A percentile compares a stretch with the other conserved stretches of the same genome.
Evolutionary conservation across 2,888 invertebrate genomes (phyloP).

Genomic region (Polylopha cassiicola): DNA sequence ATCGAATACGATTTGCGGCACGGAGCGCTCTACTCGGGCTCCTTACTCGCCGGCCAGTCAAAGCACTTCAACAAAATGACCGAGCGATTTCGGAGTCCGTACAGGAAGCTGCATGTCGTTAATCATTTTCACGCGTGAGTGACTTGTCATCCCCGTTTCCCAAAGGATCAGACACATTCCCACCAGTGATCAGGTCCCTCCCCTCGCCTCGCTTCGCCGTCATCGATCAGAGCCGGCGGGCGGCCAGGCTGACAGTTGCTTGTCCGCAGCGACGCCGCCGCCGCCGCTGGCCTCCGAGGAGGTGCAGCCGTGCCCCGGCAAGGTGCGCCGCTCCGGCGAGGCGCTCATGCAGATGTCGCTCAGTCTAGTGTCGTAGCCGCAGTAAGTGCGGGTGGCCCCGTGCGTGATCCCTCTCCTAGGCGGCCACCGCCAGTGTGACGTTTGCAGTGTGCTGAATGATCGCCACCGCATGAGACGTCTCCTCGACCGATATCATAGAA

Average conservation of each 20-base stretch:
- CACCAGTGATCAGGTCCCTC: conserved; percentile 6
- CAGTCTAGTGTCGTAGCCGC: conserved; percentile 47
- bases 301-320: conserved; percentile 67
- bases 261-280: conserved; percentile 41
- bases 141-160: conserved; percentile 4
- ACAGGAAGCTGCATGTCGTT: not conserved
- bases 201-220: conserved; percentile 12
- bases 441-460: conserved; percentile 28
- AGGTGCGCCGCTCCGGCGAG: conserved; percentile 56
- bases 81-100: conserved; percentile 6
- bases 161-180: conserved; percentile 3
- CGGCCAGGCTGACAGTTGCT: conserved; percentile 26
- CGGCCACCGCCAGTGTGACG: conserved; percentile 18
- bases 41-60: conserved; percentile 2
- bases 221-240: conserved; percentile 20
- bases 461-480: conserved; percentile 15
- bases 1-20: not conserved
- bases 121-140: conserved; percentile 8
- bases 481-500: not conserved
- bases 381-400: conserved; percentile 56
- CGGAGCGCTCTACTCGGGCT: conserved; percentile 1
- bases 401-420: conserved; percentile 26
- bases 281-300: conserved; percentile 48
- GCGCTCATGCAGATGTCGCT: conserved; percentile 46
- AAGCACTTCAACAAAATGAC: not conserved